These are phyloP conservation scores for Nemoura dubitans DNA, from an alignment of 2,888 invertebrate genomes.

Conservation along the genomic window DNA sequence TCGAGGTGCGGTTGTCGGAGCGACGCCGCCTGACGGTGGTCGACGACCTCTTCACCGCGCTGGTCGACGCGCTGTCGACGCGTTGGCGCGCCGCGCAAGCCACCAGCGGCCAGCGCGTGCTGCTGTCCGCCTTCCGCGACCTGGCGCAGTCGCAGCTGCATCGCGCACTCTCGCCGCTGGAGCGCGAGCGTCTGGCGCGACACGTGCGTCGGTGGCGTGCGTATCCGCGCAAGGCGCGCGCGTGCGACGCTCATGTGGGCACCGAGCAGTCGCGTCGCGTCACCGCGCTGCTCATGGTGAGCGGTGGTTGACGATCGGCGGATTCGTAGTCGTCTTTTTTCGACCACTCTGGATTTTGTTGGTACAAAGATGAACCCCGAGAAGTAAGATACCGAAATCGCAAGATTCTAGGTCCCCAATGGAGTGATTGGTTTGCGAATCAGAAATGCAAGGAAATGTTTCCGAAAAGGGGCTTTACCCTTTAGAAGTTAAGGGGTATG, in stretches of 20 bases:
- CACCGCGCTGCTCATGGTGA: background rate
- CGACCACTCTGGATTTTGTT: no score
- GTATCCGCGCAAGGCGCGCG: background rate
- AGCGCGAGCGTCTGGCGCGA: background rate
- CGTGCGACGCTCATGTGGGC: background rate
- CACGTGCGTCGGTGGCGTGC: background rate
- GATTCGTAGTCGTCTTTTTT: no score
- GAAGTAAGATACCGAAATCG: no score
- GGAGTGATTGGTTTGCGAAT: no score
- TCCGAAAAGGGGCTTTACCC: no score
- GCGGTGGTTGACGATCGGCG: no score
- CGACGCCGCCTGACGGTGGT: background rate
- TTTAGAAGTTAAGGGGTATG: no score
- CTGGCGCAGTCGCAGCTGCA: background rate
- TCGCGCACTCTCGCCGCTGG: background rate
- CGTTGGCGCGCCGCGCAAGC: background rate
- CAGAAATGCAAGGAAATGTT: no score
- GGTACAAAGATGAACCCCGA: no score
- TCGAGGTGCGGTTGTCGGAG: background rate
- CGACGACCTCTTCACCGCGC: constrained; percentile 5
- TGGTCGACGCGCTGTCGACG: background rate
- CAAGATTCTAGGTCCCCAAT: no score
- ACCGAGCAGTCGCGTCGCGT: background rate
- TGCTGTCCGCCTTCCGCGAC: background rate
- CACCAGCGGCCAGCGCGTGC: background rate